phyloP scores from a whole-genome alignment of 2,888 invertebrate species.

The Dysmachus trigonus region DNA sequence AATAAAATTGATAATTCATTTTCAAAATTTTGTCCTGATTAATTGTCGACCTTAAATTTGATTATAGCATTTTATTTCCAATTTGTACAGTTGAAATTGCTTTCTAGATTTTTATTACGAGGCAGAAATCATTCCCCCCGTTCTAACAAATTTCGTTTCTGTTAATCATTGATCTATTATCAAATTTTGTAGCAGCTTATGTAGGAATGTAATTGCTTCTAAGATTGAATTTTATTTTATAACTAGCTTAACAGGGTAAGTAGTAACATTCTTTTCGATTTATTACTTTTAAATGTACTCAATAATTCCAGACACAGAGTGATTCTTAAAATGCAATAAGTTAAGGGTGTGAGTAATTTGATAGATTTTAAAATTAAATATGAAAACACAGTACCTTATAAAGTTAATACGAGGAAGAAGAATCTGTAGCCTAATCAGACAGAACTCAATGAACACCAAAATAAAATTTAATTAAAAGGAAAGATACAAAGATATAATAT shows the following conservation, averaged over 20 bases:
- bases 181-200: neutral
- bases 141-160: neutral
- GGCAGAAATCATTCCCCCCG: neutral
- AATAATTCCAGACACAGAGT: constrained; percentile 11
- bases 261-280: neutral
- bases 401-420: constrained; percentile 33
- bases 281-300: neutral
- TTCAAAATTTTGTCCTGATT: neutral
- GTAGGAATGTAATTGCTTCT: neutral
- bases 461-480: constrained; percentile 6
- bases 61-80: neutral
- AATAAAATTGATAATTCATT: constrained; percentile 18
- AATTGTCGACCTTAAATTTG: neutral
- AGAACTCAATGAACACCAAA: constrained; percentile 15
- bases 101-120: neutral
- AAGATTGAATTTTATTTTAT: neutral
- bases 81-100: neutral
- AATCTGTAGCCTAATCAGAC: constrained; percentile 38
- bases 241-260: neutral
- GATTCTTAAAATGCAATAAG: constrained; percentile 21
- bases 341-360: constrained; percentile 30
- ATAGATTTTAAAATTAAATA: constrained; percentile 30
- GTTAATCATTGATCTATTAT: neutral
- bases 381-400: constrained; percentile 38
- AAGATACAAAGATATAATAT: constrained; percentile 27